Percentiles rank a stretch among this genome's conserved stretches.
Conservation (phyloP, 2,888 invertebrate species). For the Empis livida region DNA sequence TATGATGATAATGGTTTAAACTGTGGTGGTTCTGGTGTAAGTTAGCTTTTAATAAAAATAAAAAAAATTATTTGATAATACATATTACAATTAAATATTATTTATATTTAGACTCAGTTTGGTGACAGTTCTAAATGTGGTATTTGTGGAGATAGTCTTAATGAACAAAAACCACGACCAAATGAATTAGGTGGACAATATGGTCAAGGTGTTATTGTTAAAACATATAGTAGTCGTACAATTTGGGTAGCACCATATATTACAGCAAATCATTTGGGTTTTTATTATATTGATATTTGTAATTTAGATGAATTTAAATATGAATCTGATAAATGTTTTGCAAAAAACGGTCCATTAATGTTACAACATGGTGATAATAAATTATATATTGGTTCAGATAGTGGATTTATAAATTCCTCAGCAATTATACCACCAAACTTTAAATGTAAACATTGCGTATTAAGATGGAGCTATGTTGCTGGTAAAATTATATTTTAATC, state of each 20-base stretch:
- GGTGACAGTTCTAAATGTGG: slow-evolving; percentile 33
- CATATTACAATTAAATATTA: too few relatives aligned
- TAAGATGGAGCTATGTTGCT: slow-evolving; percentile 37
- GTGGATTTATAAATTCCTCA: slow-evolving; percentile 12
- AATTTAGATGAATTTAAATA: slow-evolving; percentile 24
- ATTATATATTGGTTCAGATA: slow-evolving; percentile 2
- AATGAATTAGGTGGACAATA: slow-evolving; percentile 38
- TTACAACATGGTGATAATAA: slow-evolving; percentile 13
- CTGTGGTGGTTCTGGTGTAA: slow-evolving; percentile 41
- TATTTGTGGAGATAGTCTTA: slow-evolving; percentile 36
- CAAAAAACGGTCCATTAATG: slow-evolving; percentile 22
- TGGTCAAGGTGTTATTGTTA: slow-evolving; percentile 31
- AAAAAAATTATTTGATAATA: too few relatives aligned
- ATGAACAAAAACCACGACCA: slow-evolving; percentile 28
- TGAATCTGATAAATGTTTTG: slow-evolving; percentile 38
- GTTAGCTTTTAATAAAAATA: too few relatives aligned
- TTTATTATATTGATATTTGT: slow-evolving; percentile 35
- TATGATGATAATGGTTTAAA: slow-evolving; percentile 41
- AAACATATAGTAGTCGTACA: slow-evolving; percentile 24
- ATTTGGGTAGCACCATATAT: slow-evolving; percentile 24
- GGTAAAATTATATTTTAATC: slow-evolving; percentile 22
- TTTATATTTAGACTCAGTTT: slow-evolving; percentile 31
- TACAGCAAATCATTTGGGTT: slow-evolving; percentile 32
- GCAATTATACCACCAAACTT: slow-evolving; percentile 29
- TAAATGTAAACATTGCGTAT: slow-evolving; percentile 35